Evolutionary conservation across 2,888 invertebrate species (phyloP).

Genomic region (Elaeidobius kamerunicus): DNA sequence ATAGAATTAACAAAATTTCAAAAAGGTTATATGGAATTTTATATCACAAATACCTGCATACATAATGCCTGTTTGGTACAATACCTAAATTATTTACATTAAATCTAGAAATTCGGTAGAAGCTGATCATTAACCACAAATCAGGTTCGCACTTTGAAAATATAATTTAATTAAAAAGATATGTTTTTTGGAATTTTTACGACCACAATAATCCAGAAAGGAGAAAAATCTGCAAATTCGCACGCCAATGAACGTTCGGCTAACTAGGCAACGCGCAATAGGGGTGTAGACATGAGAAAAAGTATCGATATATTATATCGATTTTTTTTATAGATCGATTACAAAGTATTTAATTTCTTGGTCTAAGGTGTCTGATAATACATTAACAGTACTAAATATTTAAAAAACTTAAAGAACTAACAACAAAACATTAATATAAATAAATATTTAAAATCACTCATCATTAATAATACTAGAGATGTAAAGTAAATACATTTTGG

Average conservation of each 20-base stretch:
- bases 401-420: no score
- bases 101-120: neutral
- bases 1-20: neutral
- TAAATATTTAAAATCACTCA: no score
- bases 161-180: neutral
- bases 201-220: neutral
- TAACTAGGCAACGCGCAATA: neutral
- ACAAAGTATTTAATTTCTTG: neutral
- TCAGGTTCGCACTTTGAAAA: no score
- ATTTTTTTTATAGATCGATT: neutral
- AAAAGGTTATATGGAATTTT: neutral
- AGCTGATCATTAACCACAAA: neutral
- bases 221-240: no score
- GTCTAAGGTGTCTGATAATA: no score
- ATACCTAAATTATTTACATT: neutral
- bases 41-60: neutral
- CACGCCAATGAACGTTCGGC: no score
- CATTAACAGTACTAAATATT: no score
- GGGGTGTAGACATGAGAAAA: neutral
- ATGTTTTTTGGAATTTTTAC: neutral
- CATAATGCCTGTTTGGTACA: neutral
- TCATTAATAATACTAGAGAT: no score
- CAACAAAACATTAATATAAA: no score
- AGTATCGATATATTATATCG: neutral
- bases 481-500: no score